phyloP scores from a whole-genome alignment of 2,113 vertebrate genomes.

The Muntiacus reevesi region DNA sequence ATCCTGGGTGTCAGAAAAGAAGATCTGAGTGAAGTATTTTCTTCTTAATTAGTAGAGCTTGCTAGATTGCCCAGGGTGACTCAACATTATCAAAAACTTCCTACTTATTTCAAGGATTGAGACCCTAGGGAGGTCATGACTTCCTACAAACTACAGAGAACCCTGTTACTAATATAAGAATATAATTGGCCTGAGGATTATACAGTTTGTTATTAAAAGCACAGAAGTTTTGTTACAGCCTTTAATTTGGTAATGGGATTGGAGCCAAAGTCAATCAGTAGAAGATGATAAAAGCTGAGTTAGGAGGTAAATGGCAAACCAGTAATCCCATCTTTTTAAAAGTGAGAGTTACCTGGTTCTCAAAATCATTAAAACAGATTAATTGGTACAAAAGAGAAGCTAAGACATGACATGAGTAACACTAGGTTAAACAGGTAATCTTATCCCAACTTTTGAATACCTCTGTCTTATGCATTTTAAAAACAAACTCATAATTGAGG shows the following conservation, averaged over 20 bases:
- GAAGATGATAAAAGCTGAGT: neutral
- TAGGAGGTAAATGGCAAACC: neutral
- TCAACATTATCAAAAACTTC: neutral
- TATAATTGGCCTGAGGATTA: neutral
- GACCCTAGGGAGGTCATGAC: neutral
- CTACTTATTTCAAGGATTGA: neutral
- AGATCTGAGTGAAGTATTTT: rapidly evolving
- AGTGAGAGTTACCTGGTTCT: neutral
- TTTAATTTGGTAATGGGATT: slow-evolving; percentile 22
- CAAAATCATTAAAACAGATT: neutral
- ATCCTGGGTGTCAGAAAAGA: neutral
- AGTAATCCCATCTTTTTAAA: neutral
- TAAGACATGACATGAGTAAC: neutral
- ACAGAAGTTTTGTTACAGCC: neutral
- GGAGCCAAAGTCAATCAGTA: neutral
- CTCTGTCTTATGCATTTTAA: neutral
- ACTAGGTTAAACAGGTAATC: neutral
- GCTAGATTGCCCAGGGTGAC: neutral
- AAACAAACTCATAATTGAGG: neutral
- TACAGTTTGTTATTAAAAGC: slow-evolving; percentile 14
- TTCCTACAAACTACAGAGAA: neutral
- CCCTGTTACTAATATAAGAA: neutral
- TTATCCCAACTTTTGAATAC: neutral
- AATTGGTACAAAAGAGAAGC: neutral
- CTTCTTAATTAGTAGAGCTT: neutral